Percentiles rank a stretch among this genome's conserved stretches.
phyloP scores from a whole-genome alignment of 2,797 vertebrate species.

The Gallirallus australis region DNA sequence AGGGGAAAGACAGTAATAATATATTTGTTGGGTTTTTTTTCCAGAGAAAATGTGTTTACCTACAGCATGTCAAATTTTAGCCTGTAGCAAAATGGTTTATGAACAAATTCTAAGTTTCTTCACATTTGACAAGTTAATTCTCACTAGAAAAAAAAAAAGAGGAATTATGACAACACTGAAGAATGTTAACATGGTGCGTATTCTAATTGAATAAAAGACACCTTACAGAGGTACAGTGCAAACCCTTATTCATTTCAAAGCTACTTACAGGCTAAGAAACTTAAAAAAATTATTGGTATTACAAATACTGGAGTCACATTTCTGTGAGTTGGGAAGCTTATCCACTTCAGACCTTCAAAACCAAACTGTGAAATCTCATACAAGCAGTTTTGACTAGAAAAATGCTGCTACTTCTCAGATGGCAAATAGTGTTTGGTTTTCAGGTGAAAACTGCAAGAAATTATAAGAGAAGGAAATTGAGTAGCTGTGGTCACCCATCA shows the following conservation, averaged over 20 bases:
- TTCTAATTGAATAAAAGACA: conserved; percentile 70
- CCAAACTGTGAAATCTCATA: conserved; percentile 33
- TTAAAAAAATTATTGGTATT: neutral
- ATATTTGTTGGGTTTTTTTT: neutral
- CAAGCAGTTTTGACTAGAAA: conserved; percentile 49
- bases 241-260: conserved; percentile 44
- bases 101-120: conserved; percentile 67
- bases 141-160: neutral
- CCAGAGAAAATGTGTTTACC: conserved; percentile 32
- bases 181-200: conserved; percentile 33
- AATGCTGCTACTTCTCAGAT: conserved; percentile 15
- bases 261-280: conserved; percentile 2
- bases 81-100: conserved; percentile 60
- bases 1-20: neutral
- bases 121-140: conserved; percentile 46
- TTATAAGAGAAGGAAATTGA: neutral
- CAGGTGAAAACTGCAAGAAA: neutral
- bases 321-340: neutral
- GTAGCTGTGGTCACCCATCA: neutral
- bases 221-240: neutral
- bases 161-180: conserved; percentile 46
- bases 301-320: conserved; percentile 31
- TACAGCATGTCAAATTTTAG: conserved; percentile 47
- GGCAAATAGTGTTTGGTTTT: conserved; percentile 4
- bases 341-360: conserved; percentile 23